These are phyloP conservation scores for Liopterus haemorrhoidalis DNA, from an alignment of 2,888 invertebrate genomes.

Conservation along the genomic window DNA sequence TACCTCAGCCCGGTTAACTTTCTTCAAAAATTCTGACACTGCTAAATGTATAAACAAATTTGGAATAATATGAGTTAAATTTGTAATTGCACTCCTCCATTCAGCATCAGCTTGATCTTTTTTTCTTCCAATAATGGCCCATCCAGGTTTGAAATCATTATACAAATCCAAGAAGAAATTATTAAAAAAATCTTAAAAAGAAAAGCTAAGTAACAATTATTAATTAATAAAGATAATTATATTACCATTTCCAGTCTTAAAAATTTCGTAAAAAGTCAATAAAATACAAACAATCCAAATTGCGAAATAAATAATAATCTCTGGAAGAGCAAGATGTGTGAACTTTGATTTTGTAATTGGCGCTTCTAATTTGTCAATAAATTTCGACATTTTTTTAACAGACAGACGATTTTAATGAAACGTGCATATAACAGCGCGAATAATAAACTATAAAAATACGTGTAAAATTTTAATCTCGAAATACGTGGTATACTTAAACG, in stretches of 20 bases:
- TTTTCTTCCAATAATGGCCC: constrained; percentile 51
- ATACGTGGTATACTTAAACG: too few species aligned
- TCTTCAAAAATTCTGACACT: constrained; percentile 50
- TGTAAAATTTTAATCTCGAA: too few species aligned
- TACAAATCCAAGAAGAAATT: constrained; percentile 42
- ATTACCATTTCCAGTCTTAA: constrained; percentile 51
- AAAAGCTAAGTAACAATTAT: constrained; percentile 18
- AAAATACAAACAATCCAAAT: constrained; percentile 53
- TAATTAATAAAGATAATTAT: constrained; percentile 17
- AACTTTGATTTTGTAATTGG: too few species aligned
- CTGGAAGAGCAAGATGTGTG: too few species aligned
- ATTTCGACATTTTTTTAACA: too few species aligned
- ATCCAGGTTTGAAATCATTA: constrained; percentile 54
- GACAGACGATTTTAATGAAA: too few species aligned
- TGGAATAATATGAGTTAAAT: constrained; percentile 49
- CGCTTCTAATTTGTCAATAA: too few species aligned
- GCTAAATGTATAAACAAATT: constrained; percentile 54
- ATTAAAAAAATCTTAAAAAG: constrained; percentile 41
- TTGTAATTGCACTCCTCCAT: constrained; percentile 61
- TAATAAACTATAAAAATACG: too few species aligned
- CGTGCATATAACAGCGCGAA: too few species aligned
- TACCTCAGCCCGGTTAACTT: constrained; percentile 33
- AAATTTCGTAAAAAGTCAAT: constrained; percentile 53
- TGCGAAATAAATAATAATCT: constrained; percentile 48
- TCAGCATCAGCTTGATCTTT: constrained; percentile 66